These are phyloP conservation scores for Antennarius striatus DNA, from an alignment of 2,113 vertebrate species.

Conservation along the genomic window DNA sequence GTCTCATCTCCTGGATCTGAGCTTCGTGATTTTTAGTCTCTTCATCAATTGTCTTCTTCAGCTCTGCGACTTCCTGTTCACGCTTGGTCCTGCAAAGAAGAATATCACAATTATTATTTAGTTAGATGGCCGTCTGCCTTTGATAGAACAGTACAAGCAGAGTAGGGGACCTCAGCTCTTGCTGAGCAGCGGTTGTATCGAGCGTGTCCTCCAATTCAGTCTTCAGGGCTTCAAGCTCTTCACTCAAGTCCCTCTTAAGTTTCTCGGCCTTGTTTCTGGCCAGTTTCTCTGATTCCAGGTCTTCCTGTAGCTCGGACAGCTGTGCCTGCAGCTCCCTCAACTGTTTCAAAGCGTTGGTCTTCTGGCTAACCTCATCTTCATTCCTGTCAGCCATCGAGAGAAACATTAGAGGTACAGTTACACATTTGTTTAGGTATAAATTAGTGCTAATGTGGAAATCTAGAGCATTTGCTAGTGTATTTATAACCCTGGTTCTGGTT, in stretches of 20 bases:
- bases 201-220: slow-evolving; percentile 97
- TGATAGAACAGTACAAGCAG: not conserved
- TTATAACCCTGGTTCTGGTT: no score
- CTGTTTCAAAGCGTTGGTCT: slow-evolving; percentile 93
- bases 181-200: slow-evolving; percentile 96
- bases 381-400: slow-evolving; percentile 75
- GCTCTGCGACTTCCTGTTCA: slow-evolving; percentile 95
- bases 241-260: slow-evolving; percentile 94
- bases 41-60: slow-evolving; percentile 97
- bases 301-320: slow-evolving; percentile 93
- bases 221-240: slow-evolving; percentile 95
- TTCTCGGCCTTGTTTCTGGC: slow-evolving; percentile 96
- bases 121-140: not conserved
- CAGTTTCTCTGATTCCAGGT: slow-evolving; percentile 92
- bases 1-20: slow-evolving; percentile 96
- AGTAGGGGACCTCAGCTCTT: slow-evolving; percentile 90
- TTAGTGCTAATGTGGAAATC: no score
- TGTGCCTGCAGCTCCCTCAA: slow-evolving; percentile 94
- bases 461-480: no score
- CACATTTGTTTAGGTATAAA: no score
- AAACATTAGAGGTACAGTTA: no score
- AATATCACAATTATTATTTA: not conserved
- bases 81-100: slow-evolving; percentile 86
- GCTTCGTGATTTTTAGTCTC: slow-evolving; percentile 94
- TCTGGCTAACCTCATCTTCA: slow-evolving; percentile 91